Base-by-base conservation (phyloP, 2,113 vertebrate species). In the Piaya cayana region DNA sequence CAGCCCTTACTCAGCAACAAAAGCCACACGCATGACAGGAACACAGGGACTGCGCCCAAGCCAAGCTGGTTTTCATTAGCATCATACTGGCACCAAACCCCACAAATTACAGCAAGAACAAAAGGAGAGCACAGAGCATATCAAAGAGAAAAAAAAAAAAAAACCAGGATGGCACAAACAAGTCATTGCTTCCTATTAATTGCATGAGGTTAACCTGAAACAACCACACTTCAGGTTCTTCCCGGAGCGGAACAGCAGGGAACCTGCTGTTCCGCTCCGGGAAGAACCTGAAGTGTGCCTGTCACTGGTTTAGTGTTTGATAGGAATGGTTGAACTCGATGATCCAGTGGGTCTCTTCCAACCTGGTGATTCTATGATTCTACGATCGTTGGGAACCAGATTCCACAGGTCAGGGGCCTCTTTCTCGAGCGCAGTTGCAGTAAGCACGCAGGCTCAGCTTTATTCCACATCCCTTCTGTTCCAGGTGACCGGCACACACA, bases 61-160 rank as follows among this genome's bases (percentile, higher is more conserved):
- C 5, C 29, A 63, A 84, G 39, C n/a, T 93, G 95, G 59, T 92
- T 95, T 60, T 88, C 88, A 93, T 96, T 96, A 95, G 64, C 32
- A 4, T 69, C 82, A 76, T 60, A 62, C 78, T 89, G 92, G 81
- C 81, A 92, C 74, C 77, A 89, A 82, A 91, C 55, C 0, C 84
- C 86, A 88, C 93, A 94, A 94, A 91, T 63, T 89, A 50, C 65
- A 81, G 39, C 12, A 34, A 77, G 72, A 94, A 91, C 87, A 96
- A 96, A 92, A 95, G 79, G 80, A 90, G 60, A 92, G 18, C 6
- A 26, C 14, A 71, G 56, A 87, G 52, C 5, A 0, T 84, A 94
- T 91, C 5, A 75, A 70, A 83, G n/a, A 50, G 65, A 58, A 70
- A 69, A 71, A 86, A 71, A 20, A 39, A n/a, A n/a, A n/a, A n/a